These are phyloP conservation scores for Chironomus striatipennis DNA, from an alignment of 1,140 invertebrate genomes.

Conservation along the genomic window DNA sequence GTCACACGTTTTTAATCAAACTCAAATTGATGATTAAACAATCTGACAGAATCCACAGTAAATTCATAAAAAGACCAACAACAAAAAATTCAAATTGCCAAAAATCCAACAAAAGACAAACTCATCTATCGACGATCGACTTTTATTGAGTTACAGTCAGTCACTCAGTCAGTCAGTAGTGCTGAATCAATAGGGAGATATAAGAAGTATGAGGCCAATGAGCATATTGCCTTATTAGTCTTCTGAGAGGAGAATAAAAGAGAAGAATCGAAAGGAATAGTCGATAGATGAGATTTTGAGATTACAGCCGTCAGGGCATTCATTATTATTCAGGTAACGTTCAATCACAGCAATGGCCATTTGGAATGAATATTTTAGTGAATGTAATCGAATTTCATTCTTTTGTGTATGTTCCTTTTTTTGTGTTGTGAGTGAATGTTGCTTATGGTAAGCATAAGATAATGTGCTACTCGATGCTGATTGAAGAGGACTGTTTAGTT, in stretches of 20 bases:
- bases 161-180: no score
- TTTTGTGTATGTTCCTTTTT: neutral
- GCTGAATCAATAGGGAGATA: conserved; percentile 34
- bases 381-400: conserved; percentile 6
- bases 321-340: conserved; percentile 16
- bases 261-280: neutral
- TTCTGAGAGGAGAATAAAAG: neutral
- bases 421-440: neutral
- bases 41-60: no score
- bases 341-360: conserved; percentile 21
- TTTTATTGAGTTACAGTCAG: no score
- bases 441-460: neutral
- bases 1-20: no score
- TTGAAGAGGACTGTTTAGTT: neutral
- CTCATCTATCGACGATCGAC: no score
- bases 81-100: no score
- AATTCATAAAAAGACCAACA: no score
- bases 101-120: no score
- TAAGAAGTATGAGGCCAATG: neutral
- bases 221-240: conserved; percentile 12
- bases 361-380: conserved; percentile 21
- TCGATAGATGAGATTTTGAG: neutral
- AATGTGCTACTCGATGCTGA: neutral
- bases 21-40: no score
- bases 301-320: neutral